Base-by-base conservation (phyloP, 2,888 invertebrate species). In the Acanthosepion pharaonis region DNA sequence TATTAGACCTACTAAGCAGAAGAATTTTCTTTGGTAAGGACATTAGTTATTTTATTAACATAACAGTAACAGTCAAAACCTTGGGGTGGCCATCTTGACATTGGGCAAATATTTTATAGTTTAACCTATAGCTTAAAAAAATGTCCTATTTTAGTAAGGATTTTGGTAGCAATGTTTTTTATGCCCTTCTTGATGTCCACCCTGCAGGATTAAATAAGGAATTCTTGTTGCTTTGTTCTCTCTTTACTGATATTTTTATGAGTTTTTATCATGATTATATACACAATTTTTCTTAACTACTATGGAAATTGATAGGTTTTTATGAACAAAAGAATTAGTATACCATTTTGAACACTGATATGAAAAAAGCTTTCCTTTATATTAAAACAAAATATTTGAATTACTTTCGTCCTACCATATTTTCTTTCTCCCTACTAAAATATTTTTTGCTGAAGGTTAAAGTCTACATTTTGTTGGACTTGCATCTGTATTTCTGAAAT, bases 11-110 rank as follows among this genome's bases (percentile, higher is more conserved):
- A 1, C 8, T 78, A 78, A n/a, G 42, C 42, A 42, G 42, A 42
- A 42, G 78, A 18, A 78, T 28, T n/a, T 28, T 11, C 23, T 64
- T 64, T 78, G 78, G 78, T 78, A 78, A 78, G 78, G 78, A 78
- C n/a, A 78, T n/a, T 78, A n/a, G 78, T n/a, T 78, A n/a, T 78
- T n/a, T n/a, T n/a, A 78, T n/a, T 78, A 78, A 78, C 78, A 28
- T n/a, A n/a, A 78, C 8, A 78, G n/a, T 78, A 78, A 78, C 78
- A 78, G 78, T 78, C 18, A 18, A 55, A 55, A 4, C 55, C 20
- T 55, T 55, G 55, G 78, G 78, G 78, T 78, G 78, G n/a, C n/a
- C 78, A 78, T 78, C 78, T n/a, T 78, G 78, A 78, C 78, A 28
- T 78, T n/a, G 9, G 28, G 78, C 78, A 78, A 78, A n/a, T 28